Evolutionary conservation across 37 sponge, comb jelly and placozoan species (phyloP), one percentile per base, ranked within the genome.

Genomic region (Geodia barretti): DNA sequence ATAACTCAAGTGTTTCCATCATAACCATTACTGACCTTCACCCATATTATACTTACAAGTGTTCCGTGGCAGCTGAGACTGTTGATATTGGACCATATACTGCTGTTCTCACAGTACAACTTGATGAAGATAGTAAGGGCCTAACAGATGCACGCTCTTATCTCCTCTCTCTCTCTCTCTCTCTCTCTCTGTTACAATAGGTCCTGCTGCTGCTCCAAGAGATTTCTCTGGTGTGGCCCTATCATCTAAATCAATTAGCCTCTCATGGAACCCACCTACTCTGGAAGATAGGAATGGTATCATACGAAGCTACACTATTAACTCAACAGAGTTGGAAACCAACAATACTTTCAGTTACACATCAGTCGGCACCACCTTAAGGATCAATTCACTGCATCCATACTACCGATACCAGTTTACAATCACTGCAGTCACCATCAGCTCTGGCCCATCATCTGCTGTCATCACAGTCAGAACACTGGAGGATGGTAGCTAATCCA

Each of bases 341-440:
- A 58, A 20, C 54, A 40, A 4, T 20, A 72, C 17, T 23, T 72
- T 35, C 38, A 72, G 2, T 17, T 41, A 54, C 33, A 72, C 73
- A 31, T 39, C 63, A 20, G n/a, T 35, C 60, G 41, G 5, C 0
- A 71, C 37, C 41, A 62, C 25, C 36, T 32, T 72, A 7, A 61
- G 29, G 11, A 5, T 84, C 47, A 29, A 24, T 43, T 76, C 64
- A 0, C 64, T 85, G 42, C 85, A 78, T 62, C 85, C 85, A 28
- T 85, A 43, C 79, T 78, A 85, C 40, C 61, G 24, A n/a, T 85
- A 85, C 64, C 42, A 71, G 25, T 72, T 68, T 23, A 77, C 24
- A 29, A 39, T 85, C 29, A 79, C 85, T 61, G 85, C 85, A 14
- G 68, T 64, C 62, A 85, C 79, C 29, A 66, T 79, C 35, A 39